Evolutionary conservation across 2,888 invertebrate species (phyloP).

Genomic region (Malthinus flaveolus): DNA sequence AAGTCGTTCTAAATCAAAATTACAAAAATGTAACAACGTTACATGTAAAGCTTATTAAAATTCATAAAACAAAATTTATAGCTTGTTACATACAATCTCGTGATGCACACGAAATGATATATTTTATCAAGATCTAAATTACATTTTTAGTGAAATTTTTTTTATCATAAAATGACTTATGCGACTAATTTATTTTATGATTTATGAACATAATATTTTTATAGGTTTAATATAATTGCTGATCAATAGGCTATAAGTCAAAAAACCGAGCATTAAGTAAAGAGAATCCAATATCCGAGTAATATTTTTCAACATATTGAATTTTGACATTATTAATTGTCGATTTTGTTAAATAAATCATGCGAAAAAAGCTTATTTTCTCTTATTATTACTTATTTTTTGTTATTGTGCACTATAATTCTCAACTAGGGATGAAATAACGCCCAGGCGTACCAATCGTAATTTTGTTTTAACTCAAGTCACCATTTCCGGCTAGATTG

Average conservation of each 20-base stretch:
- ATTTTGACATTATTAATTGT: conserved; percentile 34
- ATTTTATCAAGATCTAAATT: conserved; percentile 35
- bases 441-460: not conserved
- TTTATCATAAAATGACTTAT: conserved; percentile 27
- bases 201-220: conserved; percentile 39
- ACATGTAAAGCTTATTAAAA: conserved; percentile 14
- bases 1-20: too few relatives aligned
- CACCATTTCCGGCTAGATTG: not conserved
- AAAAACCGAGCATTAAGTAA: conserved; percentile 30
- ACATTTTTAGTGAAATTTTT: conserved; percentile 18
- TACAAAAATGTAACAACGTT: too few relatives aligned
- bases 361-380: not conserved
- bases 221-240: conserved; percentile 42
- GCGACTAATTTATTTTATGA: conserved; percentile 30
- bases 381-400: too few relatives aligned
- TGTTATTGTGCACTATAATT: too few relatives aligned
- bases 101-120: conserved; percentile 36
- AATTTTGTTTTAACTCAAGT: not conserved
- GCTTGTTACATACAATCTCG: conserved; percentile 24
- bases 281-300: conserved; percentile 33
- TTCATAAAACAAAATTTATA: conserved; percentile 32
- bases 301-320: conserved; percentile 32
- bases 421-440: too few relatives aligned
- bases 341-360: not conserved
- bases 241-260: conserved; percentile 39